Conservation (phyloP, 2,888 invertebrate genomes). For the Cantharis lateralis region DNA sequence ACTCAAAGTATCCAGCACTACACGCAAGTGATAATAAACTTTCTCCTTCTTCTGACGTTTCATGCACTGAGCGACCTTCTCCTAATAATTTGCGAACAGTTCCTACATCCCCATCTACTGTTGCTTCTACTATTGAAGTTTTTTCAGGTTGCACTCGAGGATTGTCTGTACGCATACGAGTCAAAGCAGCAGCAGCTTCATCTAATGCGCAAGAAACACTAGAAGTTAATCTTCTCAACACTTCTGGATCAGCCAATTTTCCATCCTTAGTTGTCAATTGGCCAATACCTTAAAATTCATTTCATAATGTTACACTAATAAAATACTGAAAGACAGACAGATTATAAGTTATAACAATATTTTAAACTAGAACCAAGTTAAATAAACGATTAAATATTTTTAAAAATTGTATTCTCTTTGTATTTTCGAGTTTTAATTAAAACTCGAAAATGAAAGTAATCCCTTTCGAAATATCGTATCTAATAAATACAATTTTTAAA, state of each 20-base stretch:
- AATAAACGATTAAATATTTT: no score
- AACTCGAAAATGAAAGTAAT: no score
- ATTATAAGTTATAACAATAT: no score
- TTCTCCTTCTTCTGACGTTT: constrained; percentile 97
- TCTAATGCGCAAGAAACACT: constrained; percentile 88
- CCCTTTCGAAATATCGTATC: no score
- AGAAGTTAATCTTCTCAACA: constrained; percentile 82
- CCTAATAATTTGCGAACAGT: constrained; percentile 90
- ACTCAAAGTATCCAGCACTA: constrained; percentile 95
- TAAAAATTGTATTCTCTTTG: no score
- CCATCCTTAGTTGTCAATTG: constrained; percentile 80
- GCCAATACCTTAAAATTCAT: constrained; percentile 71
- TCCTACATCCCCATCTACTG: constrained; percentile 92
- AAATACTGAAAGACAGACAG: background rate
- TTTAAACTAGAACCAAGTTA: no score
- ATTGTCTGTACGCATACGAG: constrained; percentile 93
- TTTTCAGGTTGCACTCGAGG: constrained; percentile 41
- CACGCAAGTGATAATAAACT: constrained; percentile 94
- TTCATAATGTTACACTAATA: background rate
- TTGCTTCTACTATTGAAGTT: constrained; percentile 84
- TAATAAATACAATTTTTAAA: no score
- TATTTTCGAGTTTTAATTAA: no score
- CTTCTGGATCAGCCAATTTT: constrained; percentile 87
- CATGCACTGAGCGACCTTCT: constrained; percentile 92
- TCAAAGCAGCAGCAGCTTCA: constrained; percentile 95